These are phyloP conservation scores for Rhopalosiphum maidis DNA, from an alignment of 1,140 invertebrate genomes.

Conservation along the genomic window DNA sequence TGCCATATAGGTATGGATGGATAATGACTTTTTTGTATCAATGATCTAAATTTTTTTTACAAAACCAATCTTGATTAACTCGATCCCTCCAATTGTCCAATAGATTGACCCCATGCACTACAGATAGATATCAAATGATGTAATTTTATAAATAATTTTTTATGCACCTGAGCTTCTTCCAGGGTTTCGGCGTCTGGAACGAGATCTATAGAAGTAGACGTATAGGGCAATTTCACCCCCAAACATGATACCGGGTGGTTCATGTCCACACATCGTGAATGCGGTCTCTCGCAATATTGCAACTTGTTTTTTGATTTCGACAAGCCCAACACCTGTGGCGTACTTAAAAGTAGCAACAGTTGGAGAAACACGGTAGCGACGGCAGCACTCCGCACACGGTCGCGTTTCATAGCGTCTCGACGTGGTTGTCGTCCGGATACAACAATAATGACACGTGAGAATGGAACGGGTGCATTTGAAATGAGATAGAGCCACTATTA, in stretches of 20 bases:
- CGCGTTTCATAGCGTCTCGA: neutral
- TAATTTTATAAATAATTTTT: neutral
- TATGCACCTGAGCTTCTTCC: slow-evolving; percentile 68
- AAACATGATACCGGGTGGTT: slow-evolving; percentile 72
- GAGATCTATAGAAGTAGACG: slow-evolving; percentile 76
- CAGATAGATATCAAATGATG: neutral
- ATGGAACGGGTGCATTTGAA: neutral
- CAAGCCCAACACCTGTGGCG: neutral
- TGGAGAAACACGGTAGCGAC: neutral
- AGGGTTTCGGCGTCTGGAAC: slow-evolving; percentile 74
- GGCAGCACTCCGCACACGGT: neutral
- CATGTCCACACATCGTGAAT: slow-evolving; percentile 70
- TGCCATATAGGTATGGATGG: neutral
- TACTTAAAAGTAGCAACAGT: neutral
- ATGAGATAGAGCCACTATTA: neutral
- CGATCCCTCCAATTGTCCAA: neutral
- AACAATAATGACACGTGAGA: neutral
- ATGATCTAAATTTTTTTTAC: neutral
- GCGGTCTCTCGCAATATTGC: slow-evolving; percentile 67
- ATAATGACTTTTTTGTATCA: neutral
- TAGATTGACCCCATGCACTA: neutral
- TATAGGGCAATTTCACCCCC: slow-evolving; percentile 78
- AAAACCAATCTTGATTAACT: neutral
- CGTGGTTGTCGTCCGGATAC: neutral
- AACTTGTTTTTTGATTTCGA: slow-evolving; percentile 39